A percentile compares a stretch with the other conserved stretches of the same genome.
phyloP scores from a whole-genome alignment of 1,140 invertebrate genomes.

The Caenorhabditis latens region DNA sequence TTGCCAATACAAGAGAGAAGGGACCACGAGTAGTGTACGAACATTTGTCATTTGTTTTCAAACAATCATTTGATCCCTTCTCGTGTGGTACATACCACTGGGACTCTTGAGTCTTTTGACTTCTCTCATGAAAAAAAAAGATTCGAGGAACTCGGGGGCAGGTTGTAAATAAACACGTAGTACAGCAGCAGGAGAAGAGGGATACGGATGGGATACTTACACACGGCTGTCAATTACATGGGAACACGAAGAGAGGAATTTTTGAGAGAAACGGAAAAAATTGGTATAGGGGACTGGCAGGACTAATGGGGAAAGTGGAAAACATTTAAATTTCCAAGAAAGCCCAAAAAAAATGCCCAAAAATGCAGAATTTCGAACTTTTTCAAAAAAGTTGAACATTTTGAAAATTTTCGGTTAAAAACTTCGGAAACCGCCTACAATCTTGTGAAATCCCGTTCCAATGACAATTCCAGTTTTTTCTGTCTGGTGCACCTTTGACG shows the following conservation, averaged over 20 bases:
- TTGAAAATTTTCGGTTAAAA: too few species aligned
- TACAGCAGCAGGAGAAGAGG: background rate
- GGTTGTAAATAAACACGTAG: slow-evolving; percentile 53
- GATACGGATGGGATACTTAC: background rate
- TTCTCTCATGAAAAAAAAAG: background rate
- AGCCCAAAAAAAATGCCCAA: too few species aligned
- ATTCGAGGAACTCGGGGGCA: background rate
- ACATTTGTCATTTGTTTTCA: slow-evolving; percentile 56
- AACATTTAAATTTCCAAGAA: too few species aligned
- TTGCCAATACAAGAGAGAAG: background rate
- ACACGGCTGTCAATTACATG: slow-evolving; percentile 52
- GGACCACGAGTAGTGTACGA: slow-evolving; percentile 6
- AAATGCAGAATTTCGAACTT: too few species aligned
- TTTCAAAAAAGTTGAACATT: too few species aligned
- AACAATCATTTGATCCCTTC: background rate
- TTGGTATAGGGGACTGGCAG: background rate
- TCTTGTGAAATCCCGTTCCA: too few species aligned
- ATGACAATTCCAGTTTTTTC: too few species aligned
- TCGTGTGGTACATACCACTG: background rate
- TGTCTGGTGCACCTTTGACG: too few species aligned
- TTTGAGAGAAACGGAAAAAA: background rate
- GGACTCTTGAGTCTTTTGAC: background rate
- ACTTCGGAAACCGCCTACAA: too few species aligned
- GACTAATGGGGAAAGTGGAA: too few species aligned
- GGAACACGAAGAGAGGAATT: background rate